Evolutionary conservation across 2,888 invertebrate species (phyloP).

Genomic region (Chalcis sispes): DNA sequence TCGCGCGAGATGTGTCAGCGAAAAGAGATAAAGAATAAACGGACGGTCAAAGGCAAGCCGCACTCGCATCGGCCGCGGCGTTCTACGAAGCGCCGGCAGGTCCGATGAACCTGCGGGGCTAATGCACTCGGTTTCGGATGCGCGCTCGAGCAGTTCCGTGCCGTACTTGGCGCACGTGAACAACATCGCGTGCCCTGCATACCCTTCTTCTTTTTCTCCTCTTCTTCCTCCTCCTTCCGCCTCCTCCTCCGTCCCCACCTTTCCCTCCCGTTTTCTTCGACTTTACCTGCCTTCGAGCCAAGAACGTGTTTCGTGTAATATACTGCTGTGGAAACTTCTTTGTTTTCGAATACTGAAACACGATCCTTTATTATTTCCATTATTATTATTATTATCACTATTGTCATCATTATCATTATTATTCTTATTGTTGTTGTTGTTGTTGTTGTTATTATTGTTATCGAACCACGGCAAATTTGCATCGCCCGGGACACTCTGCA

Average conservation of each 20-base stretch:
- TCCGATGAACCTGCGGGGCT: constrained; percentile 74
- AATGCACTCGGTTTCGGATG: constrained; percentile 67
- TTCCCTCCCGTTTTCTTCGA: neutral
- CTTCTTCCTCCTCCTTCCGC: constrained; percentile 47
- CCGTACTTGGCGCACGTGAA: constrained; percentile 71
- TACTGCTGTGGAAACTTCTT: no score
- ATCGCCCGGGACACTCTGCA: no score
- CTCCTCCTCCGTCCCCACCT: constrained; percentile 50
- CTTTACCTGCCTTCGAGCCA: no score
- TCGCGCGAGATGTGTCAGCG: neutral
- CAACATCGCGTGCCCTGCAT: constrained; percentile 72
- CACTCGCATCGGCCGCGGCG: constrained; percentile 46
- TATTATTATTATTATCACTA: no score
- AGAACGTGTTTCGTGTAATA: no score
- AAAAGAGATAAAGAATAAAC: neutral
- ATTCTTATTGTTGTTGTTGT: no score
- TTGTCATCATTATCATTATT: no score
- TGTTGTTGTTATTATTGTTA: no score
- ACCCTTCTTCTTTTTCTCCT: constrained; percentile 64
- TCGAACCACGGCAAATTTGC: no score
- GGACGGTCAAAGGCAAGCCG: constrained; percentile 13
- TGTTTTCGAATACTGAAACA: no score
- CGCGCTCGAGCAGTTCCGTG: constrained; percentile 62
- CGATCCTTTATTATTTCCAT: no score
- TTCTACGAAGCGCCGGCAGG: constrained; percentile 62